Evolutionary conservation across 2,888 invertebrate genomes (phyloP).

Genomic region (Agriotes lineatus): DNA sequence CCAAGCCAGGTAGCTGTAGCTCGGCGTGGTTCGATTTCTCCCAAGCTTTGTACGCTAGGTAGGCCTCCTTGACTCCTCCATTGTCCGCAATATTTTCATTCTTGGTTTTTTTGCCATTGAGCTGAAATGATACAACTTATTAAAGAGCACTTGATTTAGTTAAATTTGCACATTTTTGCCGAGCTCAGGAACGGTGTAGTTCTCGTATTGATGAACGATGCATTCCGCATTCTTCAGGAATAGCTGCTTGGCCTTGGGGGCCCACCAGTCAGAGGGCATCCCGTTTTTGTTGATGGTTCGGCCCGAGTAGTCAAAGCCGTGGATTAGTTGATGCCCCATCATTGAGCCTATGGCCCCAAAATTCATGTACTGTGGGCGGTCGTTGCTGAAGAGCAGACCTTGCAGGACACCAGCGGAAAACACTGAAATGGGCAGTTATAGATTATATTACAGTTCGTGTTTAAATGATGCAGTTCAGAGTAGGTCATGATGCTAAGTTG

Average conservation of each 20-base stretch:
- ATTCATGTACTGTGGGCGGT: slow-evolving; percentile 88
- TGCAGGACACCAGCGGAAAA: slow-evolving; percentile 91
- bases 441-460: background rate
- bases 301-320: slow-evolving; percentile 75
- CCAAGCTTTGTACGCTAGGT: slow-evolving; percentile 86
- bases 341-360: slow-evolving; percentile 88
- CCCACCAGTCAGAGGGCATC: slow-evolving; percentile 64
- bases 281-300: slow-evolving; percentile 4
- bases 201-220: slow-evolving; percentile 90
- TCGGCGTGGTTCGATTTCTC: slow-evolving; percentile 73
- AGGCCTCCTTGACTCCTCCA: slow-evolving; percentile 92
- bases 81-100: slow-evolving; percentile 97
- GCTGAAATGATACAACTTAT: slow-evolving; percentile 65
- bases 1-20: slow-evolving; percentile 75
- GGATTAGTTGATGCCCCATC: slow-evolving; percentile 89
- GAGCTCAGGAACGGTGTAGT: slow-evolving; percentile 81
- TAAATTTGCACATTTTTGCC: slow-evolving; percentile 69
- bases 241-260: slow-evolving; percentile 86
- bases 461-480: too few species aligned
- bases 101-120: slow-evolving; percentile 92
- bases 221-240: slow-evolving; percentile 85
- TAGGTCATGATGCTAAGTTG: too few species aligned
- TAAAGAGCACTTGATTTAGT: slow-evolving; percentile 53
- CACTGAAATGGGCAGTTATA: slow-evolving; percentile 67
- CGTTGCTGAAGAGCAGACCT: slow-evolving; percentile 85